Conservation (phyloP, 2,797 vertebrate genomes). For the Hoplostethus atlanticus region DNA sequence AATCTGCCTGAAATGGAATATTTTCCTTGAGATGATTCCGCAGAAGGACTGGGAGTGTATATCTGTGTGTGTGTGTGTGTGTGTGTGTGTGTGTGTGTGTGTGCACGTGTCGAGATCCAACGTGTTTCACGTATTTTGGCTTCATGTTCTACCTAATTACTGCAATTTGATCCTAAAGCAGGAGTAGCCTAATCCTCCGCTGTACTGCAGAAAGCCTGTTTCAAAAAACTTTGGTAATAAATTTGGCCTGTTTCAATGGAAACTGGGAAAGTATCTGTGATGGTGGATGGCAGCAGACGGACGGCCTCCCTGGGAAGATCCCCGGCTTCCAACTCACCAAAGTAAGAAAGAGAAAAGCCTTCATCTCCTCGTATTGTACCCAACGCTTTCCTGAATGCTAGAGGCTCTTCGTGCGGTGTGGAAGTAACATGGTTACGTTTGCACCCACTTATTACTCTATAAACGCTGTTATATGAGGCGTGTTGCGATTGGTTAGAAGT, state of each 20-base stretch:
- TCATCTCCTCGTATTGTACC: neutral
- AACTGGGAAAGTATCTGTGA: constrained; percentile 73
- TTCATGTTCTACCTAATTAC: constrained; percentile 85
- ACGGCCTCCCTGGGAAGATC: neutral
- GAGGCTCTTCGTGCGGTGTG: neutral
- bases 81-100: constrained; percentile 49
- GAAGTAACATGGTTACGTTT: too few relatives aligned
- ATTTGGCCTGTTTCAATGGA: constrained; percentile 80
- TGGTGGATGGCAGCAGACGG: constrained; percentile 60
- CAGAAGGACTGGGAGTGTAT: constrained; percentile 38
- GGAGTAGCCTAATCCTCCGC: constrained; percentile 81
- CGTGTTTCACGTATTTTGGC: constrained; percentile 79
- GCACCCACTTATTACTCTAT: too few relatives aligned
- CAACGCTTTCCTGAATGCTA: neutral
- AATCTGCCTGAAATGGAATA: constrained; percentile 85
- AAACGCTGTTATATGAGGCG: too few relatives aligned
- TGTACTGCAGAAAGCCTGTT: constrained; percentile 78
- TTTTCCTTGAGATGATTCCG: constrained; percentile 69
- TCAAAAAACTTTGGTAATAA: constrained; percentile 78
- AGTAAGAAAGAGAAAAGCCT: neutral
- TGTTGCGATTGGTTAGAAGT: too few relatives aligned
- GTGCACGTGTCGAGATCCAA: constrained; percentile 68
- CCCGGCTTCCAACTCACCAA: neutral
- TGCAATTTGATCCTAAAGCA: constrained; percentile 85
- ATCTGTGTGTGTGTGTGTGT: constrained; percentile 37